These are phyloP conservation scores for Daktulosphaira vitifoliae DNA, from an alignment of 1,140 invertebrate species.

Conservation along the genomic window DNA sequence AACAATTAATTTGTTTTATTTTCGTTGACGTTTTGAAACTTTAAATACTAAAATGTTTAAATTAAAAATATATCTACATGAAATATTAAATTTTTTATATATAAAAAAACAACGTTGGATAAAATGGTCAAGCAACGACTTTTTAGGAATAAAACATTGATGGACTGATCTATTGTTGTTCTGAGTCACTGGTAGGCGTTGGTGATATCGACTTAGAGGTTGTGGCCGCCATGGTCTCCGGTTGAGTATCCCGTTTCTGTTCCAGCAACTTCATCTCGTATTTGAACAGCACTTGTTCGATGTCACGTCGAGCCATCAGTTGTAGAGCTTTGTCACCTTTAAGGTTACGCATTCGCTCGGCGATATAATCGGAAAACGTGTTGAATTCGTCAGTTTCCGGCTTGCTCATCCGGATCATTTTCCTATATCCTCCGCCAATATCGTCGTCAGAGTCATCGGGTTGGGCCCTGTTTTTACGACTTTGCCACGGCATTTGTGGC, in stretches of 20 bases:
- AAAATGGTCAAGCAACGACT: too few species aligned
- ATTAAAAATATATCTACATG: too few species aligned
- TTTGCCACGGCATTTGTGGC: not conserved
- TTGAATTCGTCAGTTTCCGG: conserved; percentile 1
- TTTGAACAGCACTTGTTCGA: conserved; percentile 24
- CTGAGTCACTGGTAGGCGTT: too few species aligned
- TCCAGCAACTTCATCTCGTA: conserved; percentile 26
- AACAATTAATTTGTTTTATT: too few species aligned
- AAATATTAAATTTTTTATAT: too few species aligned
- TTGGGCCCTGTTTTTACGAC: not conserved
- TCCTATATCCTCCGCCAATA: not conserved
- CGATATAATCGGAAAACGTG: conserved; percentile 19
- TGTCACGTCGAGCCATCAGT: conserved; percentile 15
- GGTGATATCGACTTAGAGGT: too few species aligned
- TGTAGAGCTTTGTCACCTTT: conserved; percentile 13
- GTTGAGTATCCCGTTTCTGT: conserved; percentile 10
- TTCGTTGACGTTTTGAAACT: too few species aligned
- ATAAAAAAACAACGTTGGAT: too few species aligned
- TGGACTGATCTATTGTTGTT: too few species aligned
- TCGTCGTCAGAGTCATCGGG: not conserved
- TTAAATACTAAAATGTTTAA: too few species aligned
- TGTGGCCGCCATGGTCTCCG: too few species aligned
- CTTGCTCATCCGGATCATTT: not conserved
- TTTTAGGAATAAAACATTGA: too few species aligned
- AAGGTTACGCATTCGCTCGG: conserved; percentile 22